Evolutionary conservation across 2,888 invertebrate species (phyloP).

Genomic region (Copidosoma aretas): DNA sequence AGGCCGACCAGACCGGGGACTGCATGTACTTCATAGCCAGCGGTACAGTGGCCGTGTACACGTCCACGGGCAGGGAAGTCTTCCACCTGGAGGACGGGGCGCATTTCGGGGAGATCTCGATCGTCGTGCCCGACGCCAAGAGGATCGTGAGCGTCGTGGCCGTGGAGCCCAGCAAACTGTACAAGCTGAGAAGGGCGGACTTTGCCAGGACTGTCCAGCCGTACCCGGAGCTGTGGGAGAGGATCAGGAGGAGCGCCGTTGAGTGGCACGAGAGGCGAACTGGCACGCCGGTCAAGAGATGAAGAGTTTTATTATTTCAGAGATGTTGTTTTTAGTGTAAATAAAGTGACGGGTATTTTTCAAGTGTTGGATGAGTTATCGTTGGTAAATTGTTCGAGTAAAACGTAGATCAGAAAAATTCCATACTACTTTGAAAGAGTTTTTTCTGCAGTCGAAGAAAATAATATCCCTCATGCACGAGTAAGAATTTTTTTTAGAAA

Average conservation of each 20-base stretch:
- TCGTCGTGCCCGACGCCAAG: conserved; percentile 58
- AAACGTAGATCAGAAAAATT: too few relatives aligned
- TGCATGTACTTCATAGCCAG: conserved; percentile 68
- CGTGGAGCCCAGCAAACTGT: conserved; percentile 60
- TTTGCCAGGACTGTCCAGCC: conserved; percentile 59
- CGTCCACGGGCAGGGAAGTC: conserved; percentile 61
- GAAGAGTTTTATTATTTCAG: too few relatives aligned
- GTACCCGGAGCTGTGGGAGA: conserved; percentile 59
- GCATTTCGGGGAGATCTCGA: conserved; percentile 62
- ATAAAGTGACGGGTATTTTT: too few relatives aligned
- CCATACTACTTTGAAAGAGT: too few relatives aligned
- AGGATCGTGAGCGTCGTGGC: conserved; percentile 62
- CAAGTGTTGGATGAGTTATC: too few relatives aligned
- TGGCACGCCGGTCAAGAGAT: background rate
- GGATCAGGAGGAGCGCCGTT: conserved; percentile 57
- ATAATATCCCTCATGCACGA: too few relatives aligned
- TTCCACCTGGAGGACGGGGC: conserved; percentile 62
- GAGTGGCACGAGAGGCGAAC: conserved; percentile 57
- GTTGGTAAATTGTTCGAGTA: too few relatives aligned
- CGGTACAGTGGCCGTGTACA: conserved; percentile 67
- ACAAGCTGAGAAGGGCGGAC: conserved; percentile 57
- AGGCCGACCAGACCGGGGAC: conserved; percentile 64
- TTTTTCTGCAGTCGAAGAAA: too few relatives aligned
- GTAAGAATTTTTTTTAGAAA: too few relatives aligned
- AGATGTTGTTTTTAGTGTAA: too few relatives aligned